Base-by-base conservation (phyloP, 1,140 invertebrate species). In the Bombyx mandarina region DNA sequence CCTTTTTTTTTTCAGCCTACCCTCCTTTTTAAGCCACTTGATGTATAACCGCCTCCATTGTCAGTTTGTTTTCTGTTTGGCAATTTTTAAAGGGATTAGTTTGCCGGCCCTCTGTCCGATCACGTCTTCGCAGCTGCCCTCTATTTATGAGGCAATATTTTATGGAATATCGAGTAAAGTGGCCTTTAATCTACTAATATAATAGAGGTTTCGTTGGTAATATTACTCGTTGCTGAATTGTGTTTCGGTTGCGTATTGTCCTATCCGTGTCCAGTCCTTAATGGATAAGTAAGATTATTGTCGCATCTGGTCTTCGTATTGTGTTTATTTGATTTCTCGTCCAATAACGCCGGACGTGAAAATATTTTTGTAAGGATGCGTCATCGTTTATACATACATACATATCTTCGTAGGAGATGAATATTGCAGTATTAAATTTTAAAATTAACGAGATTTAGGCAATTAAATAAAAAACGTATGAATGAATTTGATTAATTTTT, bases 71-170 rank as follows among this genome's bases (percentile, higher is more conserved):
- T 81, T 80, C 80, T 80, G 69, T 78, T 85, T 79, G 82, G 80
- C 79, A 77, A 87, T 87, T 87, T 84, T 87, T 87, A 87, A 84
- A 68, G 63, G 82, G 83, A 87, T 87, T 84, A 85, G 6, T 9
- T 65, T 65, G 54, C 54, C 60, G 51, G 52, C 63, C 43, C 54
- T 62, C 56, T 56, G 66, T 60, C 71, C 67, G 79, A 80, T 82
- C 83, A 82, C 80, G 78, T 85, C 74, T 77, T 67, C 66, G 61
- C 70, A 61, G 69, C 73, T 74, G 64, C 73, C 75, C 72, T 69
- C 68, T 79, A 82, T 86, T 86, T 86, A 86, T 79, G 82, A 61
- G 72, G 80, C 78, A 77, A 87, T 87, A 87, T 87, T 79, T 86
- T 75, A 86, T 61, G 78, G 79, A 81, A 86, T 86, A 86, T 86